These are phyloP conservation scores for Melanotaenia boesemani DNA, from an alignment of 2,797 vertebrate species.

Conservation along the genomic window DNA sequence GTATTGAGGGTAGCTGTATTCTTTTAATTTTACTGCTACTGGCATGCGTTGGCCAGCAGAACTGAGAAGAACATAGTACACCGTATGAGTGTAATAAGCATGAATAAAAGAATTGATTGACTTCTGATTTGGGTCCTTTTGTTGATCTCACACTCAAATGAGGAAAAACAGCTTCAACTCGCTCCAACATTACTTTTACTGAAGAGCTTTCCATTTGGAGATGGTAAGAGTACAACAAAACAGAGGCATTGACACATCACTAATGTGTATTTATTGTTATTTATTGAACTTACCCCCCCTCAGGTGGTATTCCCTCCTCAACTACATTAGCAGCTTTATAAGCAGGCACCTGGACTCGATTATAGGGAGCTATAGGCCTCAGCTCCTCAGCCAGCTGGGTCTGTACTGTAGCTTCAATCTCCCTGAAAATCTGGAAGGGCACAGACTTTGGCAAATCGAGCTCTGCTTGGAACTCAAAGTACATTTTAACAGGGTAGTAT, in stretches of 20 bases:
- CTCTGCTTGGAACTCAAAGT: slow-evolving; percentile 84
- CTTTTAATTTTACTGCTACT: slow-evolving; percentile 47
- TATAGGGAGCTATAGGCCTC: slow-evolving; percentile 85
- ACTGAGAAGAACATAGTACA: slow-evolving; percentile 53
- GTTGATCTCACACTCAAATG: neutral
- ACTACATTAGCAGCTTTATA: slow-evolving; percentile 50
- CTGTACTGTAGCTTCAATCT: slow-evolving; percentile 80
- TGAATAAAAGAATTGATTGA: neutral
- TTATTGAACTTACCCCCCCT: slow-evolving; percentile 78
- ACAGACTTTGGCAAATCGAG: slow-evolving; percentile 62
- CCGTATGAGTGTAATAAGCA: neutral
- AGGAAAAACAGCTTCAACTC: neutral
- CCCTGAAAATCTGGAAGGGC: slow-evolving; percentile 87
- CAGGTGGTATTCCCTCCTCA: slow-evolving; percentile 81
- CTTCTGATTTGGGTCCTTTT: neutral
- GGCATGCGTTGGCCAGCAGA: slow-evolving; percentile 32
- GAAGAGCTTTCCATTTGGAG: neutral
- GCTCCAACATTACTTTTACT: neutral
- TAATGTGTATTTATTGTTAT: neutral
- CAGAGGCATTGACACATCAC: neutral
- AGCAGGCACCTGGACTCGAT: slow-evolving; percentile 68
- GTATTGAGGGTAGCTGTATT: slow-evolving; percentile 52
- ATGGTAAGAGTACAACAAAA: neutral
- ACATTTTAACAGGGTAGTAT: slow-evolving; percentile 82
- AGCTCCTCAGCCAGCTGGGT: slow-evolving; percentile 83